phyloP scores from a whole-genome alignment of 2,888 invertebrate genomes.

The Rhopalosiphum nymphaeae region DNA sequence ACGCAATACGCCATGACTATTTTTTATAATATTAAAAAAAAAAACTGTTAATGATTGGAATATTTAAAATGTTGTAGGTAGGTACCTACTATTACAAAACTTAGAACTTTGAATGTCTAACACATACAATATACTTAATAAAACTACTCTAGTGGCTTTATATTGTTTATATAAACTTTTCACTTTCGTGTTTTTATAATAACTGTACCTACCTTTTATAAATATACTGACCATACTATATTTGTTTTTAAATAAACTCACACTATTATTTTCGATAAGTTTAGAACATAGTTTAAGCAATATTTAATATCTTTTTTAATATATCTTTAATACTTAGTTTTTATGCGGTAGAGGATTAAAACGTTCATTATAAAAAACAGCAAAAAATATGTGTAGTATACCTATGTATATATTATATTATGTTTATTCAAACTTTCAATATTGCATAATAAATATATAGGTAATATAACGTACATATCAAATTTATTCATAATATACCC shows the following conservation, averaged over 20 bases:
- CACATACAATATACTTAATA: not conserved
- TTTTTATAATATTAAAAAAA: no score
- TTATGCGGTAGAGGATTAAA: not conserved
- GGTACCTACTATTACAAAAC: no score
- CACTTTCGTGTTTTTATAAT: not conserved
- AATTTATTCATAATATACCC: not conserved
- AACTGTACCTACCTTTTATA: not conserved
- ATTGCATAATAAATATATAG: not conserved
- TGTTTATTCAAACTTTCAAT: not conserved
- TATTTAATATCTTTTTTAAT: not conserved
- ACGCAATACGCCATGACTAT: no score
- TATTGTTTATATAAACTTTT: not conserved
- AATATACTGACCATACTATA: not conserved
- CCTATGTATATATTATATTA: not conserved
- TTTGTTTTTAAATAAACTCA: not conserved
- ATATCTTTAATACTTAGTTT: not conserved
- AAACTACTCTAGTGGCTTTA: not conserved
- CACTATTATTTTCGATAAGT: not conserved
- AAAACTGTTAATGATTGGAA: no score
- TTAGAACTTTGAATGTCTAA: no score
- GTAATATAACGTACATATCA: not conserved
- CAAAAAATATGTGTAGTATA: not conserved
- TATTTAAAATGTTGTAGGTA: no score
- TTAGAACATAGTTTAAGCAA: not conserved
- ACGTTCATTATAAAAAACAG: not conserved